Evolutionary conservation across 2,888 invertebrate genomes (phyloP).

Genomic region (Pachydiplax longipennis): DNA sequence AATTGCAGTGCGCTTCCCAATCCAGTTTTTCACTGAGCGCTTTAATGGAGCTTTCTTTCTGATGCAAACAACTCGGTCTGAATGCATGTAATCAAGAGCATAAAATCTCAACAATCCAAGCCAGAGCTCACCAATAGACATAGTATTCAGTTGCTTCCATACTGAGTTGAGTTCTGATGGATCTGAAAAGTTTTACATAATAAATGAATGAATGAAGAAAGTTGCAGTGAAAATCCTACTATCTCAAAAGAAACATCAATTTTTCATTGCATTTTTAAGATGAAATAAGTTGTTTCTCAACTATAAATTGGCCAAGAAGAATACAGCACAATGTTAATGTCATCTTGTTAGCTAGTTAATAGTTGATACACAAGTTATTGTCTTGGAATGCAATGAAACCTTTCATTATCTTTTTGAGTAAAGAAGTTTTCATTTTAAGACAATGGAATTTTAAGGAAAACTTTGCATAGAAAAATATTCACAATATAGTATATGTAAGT

Average conservation of each 20-base stretch:
- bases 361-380: no score
- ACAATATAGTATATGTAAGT: no score
- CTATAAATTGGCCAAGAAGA: no score
- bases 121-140: conserved; percentile 57
- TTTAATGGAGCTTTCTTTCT: conserved; percentile 49
- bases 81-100: conserved; percentile 51
- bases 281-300: no score
- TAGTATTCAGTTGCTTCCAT: conserved; percentile 55
- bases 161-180: background rate
- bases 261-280: no score
- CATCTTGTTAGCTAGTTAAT: no score
- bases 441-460: no score
- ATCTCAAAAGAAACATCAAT: background rate
- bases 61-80: conserved; percentile 20
- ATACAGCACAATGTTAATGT: no score
- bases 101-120: conserved; percentile 57
- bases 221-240: background rate
- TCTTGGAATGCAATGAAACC: no score
- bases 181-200: background rate
- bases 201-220: background rate
- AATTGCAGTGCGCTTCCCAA: conserved; percentile 56
- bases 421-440: no score
- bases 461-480: no score
- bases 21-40: conserved; percentile 56
- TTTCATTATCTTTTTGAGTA: no score